Evolutionary conservation across 2,888 invertebrate genomes (phyloP), one percentile per base, ranked within the genome.

Genomic region (Oasisia sp.): DNA sequence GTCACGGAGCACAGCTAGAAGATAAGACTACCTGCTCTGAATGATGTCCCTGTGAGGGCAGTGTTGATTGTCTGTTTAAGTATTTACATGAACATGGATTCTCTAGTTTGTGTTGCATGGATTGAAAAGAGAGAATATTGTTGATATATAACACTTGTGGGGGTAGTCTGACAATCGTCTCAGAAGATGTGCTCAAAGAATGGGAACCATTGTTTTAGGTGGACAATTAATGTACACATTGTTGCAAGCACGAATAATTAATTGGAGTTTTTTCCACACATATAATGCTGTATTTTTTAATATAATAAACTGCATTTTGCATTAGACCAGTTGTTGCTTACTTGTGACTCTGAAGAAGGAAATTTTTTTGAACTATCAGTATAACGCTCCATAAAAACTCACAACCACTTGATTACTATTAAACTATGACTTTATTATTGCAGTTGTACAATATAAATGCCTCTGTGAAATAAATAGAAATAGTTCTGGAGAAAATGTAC

Each of bases 401-500:
- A 27, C 74, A 74, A 74, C 74, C 74, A 74, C 19, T 74, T 74
- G 3, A 74, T 74, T 74, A 74, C 74, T 74, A 74, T 74, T 74
- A 74, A 74, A 74, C 74, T 74, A 74, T 19, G 74, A 74, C 74
- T 74, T 74, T 74, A 74, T 74, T 14, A 74, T 74, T 74, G 74
- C 74, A 74, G 74, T 19, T 74, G 74, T 74, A 74, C 27, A 74
- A 74, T 74, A 74, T 74, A 74, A 74, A 74, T 74, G 74, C 74
- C 74, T 74, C 74, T 74, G n/a, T 74, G 74, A 74, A 19, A 74
- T 74, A 74, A 74, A 74, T 74, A 74, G 74, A 74, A n/a, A 74
- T 27, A 14, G 3, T n/a, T 74, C 74, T 74, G 74, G 74, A 74
- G 27, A 74, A 27, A 19, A 74, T 74, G 14, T 19, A n/a, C 74